phyloP scores from a whole-genome alignment of 1,140 invertebrate species.

The Heterodera schachtii region DNA sequence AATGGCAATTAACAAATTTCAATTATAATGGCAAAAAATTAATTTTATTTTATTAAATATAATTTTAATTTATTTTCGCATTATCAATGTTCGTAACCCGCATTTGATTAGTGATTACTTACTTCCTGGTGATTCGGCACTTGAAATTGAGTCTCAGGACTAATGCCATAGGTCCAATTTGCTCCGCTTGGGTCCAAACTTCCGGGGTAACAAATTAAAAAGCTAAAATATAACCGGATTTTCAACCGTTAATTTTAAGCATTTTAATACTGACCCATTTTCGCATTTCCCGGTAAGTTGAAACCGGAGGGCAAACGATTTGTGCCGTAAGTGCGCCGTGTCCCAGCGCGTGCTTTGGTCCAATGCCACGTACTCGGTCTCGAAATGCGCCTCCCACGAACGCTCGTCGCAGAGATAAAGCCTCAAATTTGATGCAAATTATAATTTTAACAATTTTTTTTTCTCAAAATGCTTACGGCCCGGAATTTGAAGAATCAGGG shows the following conservation, averaged over 20 bases:
- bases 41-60: too few relatives aligned
- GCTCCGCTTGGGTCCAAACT: background rate
- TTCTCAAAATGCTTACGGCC: background rate
- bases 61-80: too few relatives aligned
- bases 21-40: too few relatives aligned
- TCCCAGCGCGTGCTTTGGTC: background rate
- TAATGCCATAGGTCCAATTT: background rate
- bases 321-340: background rate
- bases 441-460: background rate
- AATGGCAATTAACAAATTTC: too few relatives aligned
- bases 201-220: background rate
- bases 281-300: background rate
- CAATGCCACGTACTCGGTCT: background rate
- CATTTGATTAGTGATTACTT: too few relatives aligned
- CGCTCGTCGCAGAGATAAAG: background rate
- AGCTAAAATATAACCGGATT: background rate
- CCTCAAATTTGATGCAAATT: background rate
- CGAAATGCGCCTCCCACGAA: background rate
- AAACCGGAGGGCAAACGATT: background rate
- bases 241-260: background rate
- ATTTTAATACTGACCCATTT: background rate
- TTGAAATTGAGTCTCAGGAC: background rate
- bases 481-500: too few relatives aligned
- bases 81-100: too few relatives aligned
- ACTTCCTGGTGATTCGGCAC: background rate